These are phyloP conservation scores for Scaptodrosophila latifasciaeformis DNA, from an alignment of 2,888 invertebrate species.

Conservation along the genomic window DNA sequence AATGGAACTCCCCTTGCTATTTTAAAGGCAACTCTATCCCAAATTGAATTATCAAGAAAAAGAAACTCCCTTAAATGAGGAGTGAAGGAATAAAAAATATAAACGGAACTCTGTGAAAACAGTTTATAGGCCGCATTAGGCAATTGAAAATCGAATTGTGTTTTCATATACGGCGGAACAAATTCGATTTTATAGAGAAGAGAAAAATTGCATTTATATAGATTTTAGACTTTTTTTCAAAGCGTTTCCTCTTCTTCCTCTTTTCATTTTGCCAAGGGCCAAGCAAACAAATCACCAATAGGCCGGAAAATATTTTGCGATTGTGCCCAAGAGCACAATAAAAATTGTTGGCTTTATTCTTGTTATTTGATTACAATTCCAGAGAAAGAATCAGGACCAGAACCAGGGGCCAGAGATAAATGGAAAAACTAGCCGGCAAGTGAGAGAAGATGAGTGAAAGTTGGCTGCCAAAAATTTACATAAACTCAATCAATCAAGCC, in stretches of 20 bases:
- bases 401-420: not conserved
- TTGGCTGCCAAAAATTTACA: slow-evolving; percentile 61
- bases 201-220: slow-evolving; percentile 38
- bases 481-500: slow-evolving; percentile 66
- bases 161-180: slow-evolving; percentile 36
- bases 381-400: not conserved
- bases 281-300: not conserved
- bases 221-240: not conserved
- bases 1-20: too few species aligned
- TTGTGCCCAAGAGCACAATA: slow-evolving; percentile 60
- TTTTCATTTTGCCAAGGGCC: not conserved
- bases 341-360: slow-evolving; percentile 30
- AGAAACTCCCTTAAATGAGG: not conserved
- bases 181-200: slow-evolving; percentile 55
- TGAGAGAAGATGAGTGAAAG: slow-evolving; percentile 24
- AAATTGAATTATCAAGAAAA: slow-evolving; percentile 1
- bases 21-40: too few species aligned
- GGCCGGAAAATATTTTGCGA: slow-evolving; percentile 11
- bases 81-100: not conserved
- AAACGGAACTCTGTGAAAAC: slow-evolving; percentile 27
- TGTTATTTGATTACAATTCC: slow-evolving; percentile 38
- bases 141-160: slow-evolving; percentile 62
- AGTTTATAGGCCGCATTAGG: slow-evolving; percentile 63
- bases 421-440: too few species aligned
- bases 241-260: too few species aligned